These are phyloP conservation scores for Heliconius himera DNA, from an alignment of 1,140 invertebrate genomes.

Conservation along the genomic window DNA sequence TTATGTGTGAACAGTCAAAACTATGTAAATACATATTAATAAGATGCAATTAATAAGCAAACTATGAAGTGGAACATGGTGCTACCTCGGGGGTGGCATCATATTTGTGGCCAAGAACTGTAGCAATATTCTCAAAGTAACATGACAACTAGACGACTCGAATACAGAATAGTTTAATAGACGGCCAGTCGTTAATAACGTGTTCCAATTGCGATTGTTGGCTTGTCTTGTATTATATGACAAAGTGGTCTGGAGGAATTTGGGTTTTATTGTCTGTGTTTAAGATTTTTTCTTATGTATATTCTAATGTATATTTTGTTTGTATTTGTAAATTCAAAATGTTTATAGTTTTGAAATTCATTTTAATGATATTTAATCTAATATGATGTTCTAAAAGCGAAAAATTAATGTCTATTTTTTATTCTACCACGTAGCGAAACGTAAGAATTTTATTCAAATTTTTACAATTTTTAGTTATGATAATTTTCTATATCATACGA, in stretches of 20 bases:
- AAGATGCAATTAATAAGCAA: constrained; percentile 32
- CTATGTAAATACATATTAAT: constrained; percentile 3
- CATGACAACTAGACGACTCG: constrained; percentile 59
- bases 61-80: constrained; percentile 25
- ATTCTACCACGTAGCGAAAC: no score
- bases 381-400: no score
- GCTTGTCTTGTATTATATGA: not conserved
- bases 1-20: not conserved
- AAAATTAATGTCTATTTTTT: no score
- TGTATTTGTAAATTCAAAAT: no score
- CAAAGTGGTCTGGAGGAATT: not conserved
- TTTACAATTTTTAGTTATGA: no score
- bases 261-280: not conserved
- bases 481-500: no score
- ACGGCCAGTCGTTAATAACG: constrained; percentile 42
- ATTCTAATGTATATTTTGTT: not conserved
- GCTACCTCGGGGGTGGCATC: constrained; percentile 38
- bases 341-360: no score
- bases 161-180: constrained; percentile 62
- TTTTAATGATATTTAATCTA: no score
- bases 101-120: constrained; percentile 56
- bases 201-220: constrained; percentile 39
- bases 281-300: not conserved
- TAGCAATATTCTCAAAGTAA: constrained; percentile 64
- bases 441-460: no score